Conservation (phyloP, 2,888 invertebrate species). For the Aquatica leii region DNA sequence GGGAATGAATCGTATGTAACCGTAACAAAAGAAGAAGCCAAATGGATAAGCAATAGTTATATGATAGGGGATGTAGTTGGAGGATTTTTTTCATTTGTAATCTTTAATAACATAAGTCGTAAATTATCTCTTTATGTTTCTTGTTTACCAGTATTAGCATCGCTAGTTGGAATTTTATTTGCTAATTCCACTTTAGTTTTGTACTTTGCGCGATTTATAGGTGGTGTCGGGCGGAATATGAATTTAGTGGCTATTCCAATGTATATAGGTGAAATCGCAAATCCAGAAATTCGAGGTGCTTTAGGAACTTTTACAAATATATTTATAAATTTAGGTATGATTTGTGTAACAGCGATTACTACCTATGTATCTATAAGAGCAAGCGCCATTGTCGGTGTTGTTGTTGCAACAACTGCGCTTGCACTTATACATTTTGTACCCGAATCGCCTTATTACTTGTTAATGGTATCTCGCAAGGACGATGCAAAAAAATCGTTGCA, state of each 20-base stretch:
- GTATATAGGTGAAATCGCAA: conserved; percentile 43
- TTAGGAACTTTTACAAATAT: conserved; percentile 39
- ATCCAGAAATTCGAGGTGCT: conserved; percentile 40
- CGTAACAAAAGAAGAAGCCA: conserved; percentile 43
- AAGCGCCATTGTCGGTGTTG: conserved; percentile 24
- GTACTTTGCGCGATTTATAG: conserved; percentile 32
- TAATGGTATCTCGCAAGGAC: conserved; percentile 24
- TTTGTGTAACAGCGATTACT: conserved; percentile 34
- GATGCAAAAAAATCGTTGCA: conserved; percentile 35
- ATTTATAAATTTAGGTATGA: conserved; percentile 39
- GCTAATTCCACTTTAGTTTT: conserved; percentile 25
- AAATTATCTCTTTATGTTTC: conserved; percentile 38
- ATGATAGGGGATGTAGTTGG: conserved; percentile 37
- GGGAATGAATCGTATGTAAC: conserved; percentile 49
- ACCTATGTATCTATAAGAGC: conserved; percentile 37
- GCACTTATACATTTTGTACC: conserved; percentile 35
- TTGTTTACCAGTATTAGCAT: conserved; percentile 27
- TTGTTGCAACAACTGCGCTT: conserved; percentile 29
- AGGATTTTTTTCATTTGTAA: conserved; percentile 31
- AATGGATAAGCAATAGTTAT: conserved; percentile 35
- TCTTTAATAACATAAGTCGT: conserved; percentile 39
- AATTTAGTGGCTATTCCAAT: conserved; percentile 37
- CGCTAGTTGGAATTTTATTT: conserved; percentile 35
- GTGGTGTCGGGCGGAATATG: conserved; percentile 35
- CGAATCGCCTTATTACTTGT: conserved; percentile 40